Evolutionary conservation across 2,797 vertebrate species (phyloP), one percentile per base, ranked within the genome.

Genomic region (Gymnothorax javanicus): DNA sequence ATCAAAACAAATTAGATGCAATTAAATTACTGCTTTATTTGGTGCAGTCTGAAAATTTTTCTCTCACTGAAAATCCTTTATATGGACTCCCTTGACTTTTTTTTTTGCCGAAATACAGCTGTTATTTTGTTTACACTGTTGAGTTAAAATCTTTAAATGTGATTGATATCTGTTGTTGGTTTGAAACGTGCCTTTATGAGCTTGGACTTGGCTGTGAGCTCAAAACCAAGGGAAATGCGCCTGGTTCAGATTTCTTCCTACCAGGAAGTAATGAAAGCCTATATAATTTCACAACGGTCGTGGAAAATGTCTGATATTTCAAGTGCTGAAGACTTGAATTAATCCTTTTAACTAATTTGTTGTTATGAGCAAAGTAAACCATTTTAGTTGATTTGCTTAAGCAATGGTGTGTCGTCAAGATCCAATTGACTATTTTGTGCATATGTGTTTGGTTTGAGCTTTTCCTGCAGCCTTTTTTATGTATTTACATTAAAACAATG

Each of bases 361-460:
- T 12, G 33, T 9, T 58, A 33, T 54, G 59, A 59, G 57, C 12
- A 27, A 83, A n/a, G 15, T 15, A 59, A 59, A 59, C 6, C 4
- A 5, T 7, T 56, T 60, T 58, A 59, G 0, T 59, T 83, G n/a
- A 83, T 33, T 15, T 33, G 27, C n/a, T 59, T 25, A 15, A 57
- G 17, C 25, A 57, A 57, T 58, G 57, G 58, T 27, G 20, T 33
- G 17, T 56, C 56, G 17, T 81, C 50, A 15, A 81, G 50, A 81
- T n/a, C 7, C 20, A 58, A 9, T 82, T 23, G 81, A 27, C 6
- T 6, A 84, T 67, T 67, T 20, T 13, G 77, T 25, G 43, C n/a
- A 64, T 86, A 64, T 86, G 81, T 86, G 20, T 82, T 64, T 86
- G 43, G 62, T 84, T 27, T 69, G 62, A 23, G 57, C 60, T 43